Evolutionary conservation across 2,888 invertebrate genomes (phyloP), one percentile per base, ranked within the genome.

Genomic region (Folsomia manolachei): DNA sequence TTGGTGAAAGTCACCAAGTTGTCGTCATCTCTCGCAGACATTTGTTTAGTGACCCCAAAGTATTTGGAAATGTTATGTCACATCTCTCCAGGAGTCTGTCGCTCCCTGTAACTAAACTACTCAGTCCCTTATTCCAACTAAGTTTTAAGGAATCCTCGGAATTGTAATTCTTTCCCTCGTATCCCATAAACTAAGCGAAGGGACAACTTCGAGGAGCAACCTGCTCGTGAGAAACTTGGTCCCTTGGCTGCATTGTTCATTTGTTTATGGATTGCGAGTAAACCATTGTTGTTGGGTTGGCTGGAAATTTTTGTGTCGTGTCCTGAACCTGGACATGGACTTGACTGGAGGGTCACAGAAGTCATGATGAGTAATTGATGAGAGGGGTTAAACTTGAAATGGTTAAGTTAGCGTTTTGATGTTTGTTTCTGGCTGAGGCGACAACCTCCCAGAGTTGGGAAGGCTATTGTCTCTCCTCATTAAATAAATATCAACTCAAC

Each of bases 1-100:
- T 39, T 39, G 39, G 39, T 39, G 39, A 39, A 39, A 39, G 39
- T 39, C 39, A 39, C 7, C 39, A 39, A 39, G 7, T 39, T 39
- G 39, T 39, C 39, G 39, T 9, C 39, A 39, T 9, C n/a, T n/a
- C n/a, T n/a, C n/a, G n/a, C n/a, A n/a, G n/a, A n/a, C n/a, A n/a
- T n/a, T n/a, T n/a, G 39, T 14, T 39, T 14, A 39, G 39, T 39
- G 39, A 39, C 39, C 4, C 14, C 39, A 9, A 9, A 14, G 39
- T 39, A 39, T 39, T 39, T 39, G 39, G 39, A 39, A 39, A 21
- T 56, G 56, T 56, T 56, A 56, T 56, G 56, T 56, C 56, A 56
- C 19, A 56, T 56, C 56, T 7, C 56, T 7, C 11, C 56, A 56
- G 56, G 56, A 21, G 56, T 19, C 56, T 7, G 19, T 7, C 39